phyloP scores from a whole-genome alignment of 1,140 invertebrate genomes.

The Euwallacea fornicatus region DNA sequence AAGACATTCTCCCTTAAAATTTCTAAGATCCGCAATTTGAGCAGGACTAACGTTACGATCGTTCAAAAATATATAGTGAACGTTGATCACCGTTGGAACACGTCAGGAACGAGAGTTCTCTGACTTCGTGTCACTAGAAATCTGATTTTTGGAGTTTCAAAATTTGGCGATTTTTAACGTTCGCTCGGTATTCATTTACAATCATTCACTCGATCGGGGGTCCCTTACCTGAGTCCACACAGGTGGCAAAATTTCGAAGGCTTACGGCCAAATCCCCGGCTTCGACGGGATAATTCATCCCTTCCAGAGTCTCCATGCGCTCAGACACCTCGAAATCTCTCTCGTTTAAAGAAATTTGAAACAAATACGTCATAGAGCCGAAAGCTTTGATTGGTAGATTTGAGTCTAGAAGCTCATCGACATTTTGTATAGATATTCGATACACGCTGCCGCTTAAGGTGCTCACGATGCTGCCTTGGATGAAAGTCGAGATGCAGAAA shows the following conservation, averaged over 20 bases:
- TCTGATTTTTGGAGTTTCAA: too few relatives aligned
- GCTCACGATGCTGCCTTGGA: background rate
- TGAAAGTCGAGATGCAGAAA: background rate
- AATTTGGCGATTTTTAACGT: too few relatives aligned
- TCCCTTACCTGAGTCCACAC: background rate
- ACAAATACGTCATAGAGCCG: background rate
- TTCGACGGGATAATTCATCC: background rate
- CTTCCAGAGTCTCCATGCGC: background rate
- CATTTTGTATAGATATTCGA: background rate
- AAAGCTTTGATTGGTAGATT: background rate
- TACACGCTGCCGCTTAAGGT: background rate
- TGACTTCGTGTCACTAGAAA: too few relatives aligned
- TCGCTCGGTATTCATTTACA: too few relatives aligned
- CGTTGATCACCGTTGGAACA: too few relatives aligned
- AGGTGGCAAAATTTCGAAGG: background rate
- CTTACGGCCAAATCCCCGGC: background rate
- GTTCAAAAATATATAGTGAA: too few relatives aligned
- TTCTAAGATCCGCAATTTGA: too few relatives aligned
- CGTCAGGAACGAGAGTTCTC: too few relatives aligned
- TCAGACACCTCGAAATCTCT: background rate
- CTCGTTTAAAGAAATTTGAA: background rate
- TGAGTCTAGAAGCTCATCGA: background rate
- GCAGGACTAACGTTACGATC: too few relatives aligned
- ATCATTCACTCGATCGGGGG: too few relatives aligned
- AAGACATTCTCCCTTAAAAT: too few relatives aligned